Evolutionary conservation across 35 echinoderm and acorn worm genomes (phyloP).

Genomic region (Apostichopus californicus): DNA sequence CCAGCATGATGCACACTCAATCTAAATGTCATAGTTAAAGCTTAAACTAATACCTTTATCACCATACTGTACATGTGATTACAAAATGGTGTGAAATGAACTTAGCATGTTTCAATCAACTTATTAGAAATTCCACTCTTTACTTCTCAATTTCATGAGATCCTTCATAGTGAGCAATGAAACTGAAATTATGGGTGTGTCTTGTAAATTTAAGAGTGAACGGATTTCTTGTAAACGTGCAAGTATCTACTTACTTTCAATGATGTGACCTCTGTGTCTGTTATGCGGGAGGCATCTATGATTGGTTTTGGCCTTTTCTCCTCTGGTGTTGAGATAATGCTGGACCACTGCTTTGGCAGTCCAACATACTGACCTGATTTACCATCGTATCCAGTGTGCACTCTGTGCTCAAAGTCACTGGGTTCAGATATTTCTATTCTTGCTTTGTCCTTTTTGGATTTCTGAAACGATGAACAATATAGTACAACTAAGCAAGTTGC

Average conservation of each 20-base stretch:
- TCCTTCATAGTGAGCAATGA: no score
- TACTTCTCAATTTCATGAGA: neutral
- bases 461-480: neutral
- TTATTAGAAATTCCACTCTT: neutral
- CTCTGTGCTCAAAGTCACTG: slow-evolving; percentile 90
- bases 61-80: no score
- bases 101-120: no score
- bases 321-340: slow-evolving; percentile 50
- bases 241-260: slow-evolving; percentile 66
- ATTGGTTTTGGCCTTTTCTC: slow-evolving; percentile 83
- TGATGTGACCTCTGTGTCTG: slow-evolving; percentile 79
- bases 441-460: slow-evolving; percentile 70
- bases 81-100: no score
- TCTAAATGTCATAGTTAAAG: no score
- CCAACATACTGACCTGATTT: slow-evolving; percentile 81
- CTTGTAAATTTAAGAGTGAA: no score
- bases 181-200: no score
- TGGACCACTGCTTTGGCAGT: slow-evolving; percentile 83
- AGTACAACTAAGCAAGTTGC: neutral
- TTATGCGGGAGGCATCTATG: slow-evolving; percentile 88
- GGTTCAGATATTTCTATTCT: slow-evolving; percentile 74
- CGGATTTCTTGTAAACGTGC: no score
- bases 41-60: no score
- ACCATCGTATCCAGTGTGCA: slow-evolving; percentile 88
- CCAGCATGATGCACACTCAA: no score